Conservation (phyloP, 2,113 vertebrate species). For the Monarcha castaneiventris region DNA sequence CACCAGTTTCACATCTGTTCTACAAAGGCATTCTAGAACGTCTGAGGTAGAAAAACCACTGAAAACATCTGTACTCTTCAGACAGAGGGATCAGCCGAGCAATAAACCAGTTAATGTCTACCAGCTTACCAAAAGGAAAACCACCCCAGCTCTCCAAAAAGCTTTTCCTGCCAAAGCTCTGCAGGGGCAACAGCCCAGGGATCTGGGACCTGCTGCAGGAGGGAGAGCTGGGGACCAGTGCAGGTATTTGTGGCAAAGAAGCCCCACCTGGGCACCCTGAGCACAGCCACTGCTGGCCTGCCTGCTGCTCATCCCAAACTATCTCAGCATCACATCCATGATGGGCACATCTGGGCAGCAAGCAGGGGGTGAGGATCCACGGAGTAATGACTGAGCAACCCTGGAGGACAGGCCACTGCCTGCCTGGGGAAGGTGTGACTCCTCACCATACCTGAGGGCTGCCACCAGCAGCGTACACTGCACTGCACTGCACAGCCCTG, state of each 20-base stretch:
- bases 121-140: not conserved
- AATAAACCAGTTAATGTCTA: not conserved
- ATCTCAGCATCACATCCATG: rapidly evolving
- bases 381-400: rapidly evolving
- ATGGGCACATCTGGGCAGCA: not conserved
- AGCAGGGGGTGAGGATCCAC: not conserved
- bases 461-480: rapidly evolving
- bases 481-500: not conserved
- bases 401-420: not conserved
- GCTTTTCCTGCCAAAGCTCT: not conserved
- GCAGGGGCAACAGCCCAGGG: not conserved
- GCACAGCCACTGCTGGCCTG: not conserved
- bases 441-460: rapidly evolving
- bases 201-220: not conserved
- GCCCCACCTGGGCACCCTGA: no score
- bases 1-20: not conserved
- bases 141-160: not conserved
- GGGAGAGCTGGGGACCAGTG: rapidly evolving
- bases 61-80: not conserved
- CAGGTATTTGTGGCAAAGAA: not conserved
- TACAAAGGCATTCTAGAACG: not conserved
- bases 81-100: rapidly evolving
- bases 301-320: not conserved
- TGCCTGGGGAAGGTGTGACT: not conserved
- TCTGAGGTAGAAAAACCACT: not conserved